Conservation (phyloP, 2,797 vertebrate species). For the Ctenopoma kingsleyae region DNA sequence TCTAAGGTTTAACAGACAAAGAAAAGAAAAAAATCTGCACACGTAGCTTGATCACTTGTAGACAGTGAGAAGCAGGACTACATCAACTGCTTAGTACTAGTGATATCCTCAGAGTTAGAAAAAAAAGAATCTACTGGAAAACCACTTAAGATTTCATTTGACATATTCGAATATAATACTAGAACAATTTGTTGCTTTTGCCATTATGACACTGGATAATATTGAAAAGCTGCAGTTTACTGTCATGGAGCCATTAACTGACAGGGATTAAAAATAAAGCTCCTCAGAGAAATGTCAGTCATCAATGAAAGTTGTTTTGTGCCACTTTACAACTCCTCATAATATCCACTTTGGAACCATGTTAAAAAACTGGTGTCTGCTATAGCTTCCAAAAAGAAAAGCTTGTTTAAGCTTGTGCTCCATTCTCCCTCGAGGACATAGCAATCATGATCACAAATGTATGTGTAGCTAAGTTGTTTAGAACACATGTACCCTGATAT, state of each 20-base stretch:
- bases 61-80: constrained; percentile 6
- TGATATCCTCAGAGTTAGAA: constrained; percentile 17
- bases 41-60: constrained; percentile 19
- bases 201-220: constrained; percentile 22
- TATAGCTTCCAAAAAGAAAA: constrained; percentile 20
- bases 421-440: constrained; percentile 46
- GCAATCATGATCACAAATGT: constrained; percentile 49
- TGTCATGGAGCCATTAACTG: constrained; percentile 32
- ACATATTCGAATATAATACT: constrained; percentile 6
- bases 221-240: constrained; percentile 34
- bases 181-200: constrained; percentile 23
- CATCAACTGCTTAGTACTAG: constrained; percentile 1
- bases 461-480: constrained; percentile 50
- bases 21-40: neutral
- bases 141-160: constrained; percentile 36
- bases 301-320: constrained; percentile 41
- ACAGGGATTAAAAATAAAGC: constrained; percentile 59
- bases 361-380: constrained; percentile 25
- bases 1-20: constrained; percentile 1
- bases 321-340: constrained; percentile 17
- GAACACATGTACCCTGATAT: constrained; percentile 49
- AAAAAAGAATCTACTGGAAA: neutral
- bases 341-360: neutral
- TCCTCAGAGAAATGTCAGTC: constrained; percentile 50
- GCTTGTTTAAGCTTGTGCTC: constrained; percentile 38